Percentiles rank a stretch among this genome's conserved stretches.
Conservation (phyloP, 2,888 invertebrate species). For the Tholera decimalis region DNA sequence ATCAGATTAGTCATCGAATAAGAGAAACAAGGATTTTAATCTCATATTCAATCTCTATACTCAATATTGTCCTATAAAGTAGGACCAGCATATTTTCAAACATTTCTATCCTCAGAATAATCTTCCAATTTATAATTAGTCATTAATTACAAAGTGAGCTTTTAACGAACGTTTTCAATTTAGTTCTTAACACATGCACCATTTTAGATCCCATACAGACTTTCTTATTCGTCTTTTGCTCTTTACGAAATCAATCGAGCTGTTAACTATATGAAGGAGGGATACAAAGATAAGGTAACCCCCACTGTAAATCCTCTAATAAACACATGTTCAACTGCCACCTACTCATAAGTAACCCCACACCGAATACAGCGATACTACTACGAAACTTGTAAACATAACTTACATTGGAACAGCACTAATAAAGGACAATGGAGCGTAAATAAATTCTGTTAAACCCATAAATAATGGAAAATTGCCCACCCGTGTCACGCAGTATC, state of each 20-base stretch:
- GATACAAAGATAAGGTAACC: not conserved
- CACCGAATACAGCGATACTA: constrained; percentile 16
- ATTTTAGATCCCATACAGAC: not conserved
- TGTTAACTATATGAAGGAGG: not conserved
- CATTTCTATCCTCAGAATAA: too few species aligned
- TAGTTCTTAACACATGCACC: not conserved
- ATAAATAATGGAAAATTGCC: constrained; percentile 88
- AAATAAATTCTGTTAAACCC: constrained; percentile 80
- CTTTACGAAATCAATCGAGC: not conserved
- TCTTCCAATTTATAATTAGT: too few species aligned
- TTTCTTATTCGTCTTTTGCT: not conserved
- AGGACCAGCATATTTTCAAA: too few species aligned
- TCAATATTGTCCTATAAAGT: too few species aligned
- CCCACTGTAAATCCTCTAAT: constrained; percentile 3
- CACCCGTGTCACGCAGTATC: constrained; percentile 85
- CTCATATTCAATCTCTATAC: too few species aligned
- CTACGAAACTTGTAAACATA: constrained; percentile 56
- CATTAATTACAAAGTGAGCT: too few species aligned
- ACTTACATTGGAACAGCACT: constrained; percentile 67
- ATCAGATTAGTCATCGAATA: too few species aligned
- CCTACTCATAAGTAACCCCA: not conserved
- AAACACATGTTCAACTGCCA: constrained; percentile 20
- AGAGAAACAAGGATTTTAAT: too few species aligned
- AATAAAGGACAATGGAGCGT: constrained; percentile 78
- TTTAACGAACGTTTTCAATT: too few species aligned